Base-by-base conservation (phyloP, 2,113 vertebrate species). In the Plecotus auritus region DNA sequence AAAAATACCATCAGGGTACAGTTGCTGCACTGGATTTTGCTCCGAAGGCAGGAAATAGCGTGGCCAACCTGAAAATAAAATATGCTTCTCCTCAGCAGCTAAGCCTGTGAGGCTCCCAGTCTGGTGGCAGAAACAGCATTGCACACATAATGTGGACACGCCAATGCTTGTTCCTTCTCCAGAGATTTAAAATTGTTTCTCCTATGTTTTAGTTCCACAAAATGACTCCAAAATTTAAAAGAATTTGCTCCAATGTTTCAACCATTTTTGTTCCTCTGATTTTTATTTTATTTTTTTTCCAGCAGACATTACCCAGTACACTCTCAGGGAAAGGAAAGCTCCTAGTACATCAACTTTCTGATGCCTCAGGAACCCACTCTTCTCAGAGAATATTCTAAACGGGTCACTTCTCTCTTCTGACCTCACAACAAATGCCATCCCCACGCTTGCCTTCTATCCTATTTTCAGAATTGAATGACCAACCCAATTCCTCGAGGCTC, bases 41-140 rank as follows among this genome's bases (percentile, higher is more conserved):
- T 95, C 96, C 83, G 85, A 94, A 92, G 94, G 95, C 73, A 95
- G 95, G 90, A 97, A 88, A 78, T n/a, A 74, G 42, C 54, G 72
- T 88, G 95, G 82, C 67, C 72, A 74, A 74, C 77, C 70, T 64
- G 67, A 87, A 76, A 93, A 82, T 20, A 22, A 88, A 94, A 73
- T 74, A 86, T 22, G 35, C 96, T 92, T 95, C 77, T 84, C 40
- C 30, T 78, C 67, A 59, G 56, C 51, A 73, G 91, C 64, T 94
- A 54, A 90, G 86, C 92, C 78, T 78, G 56, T 81, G 69, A 84
- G 81, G 16, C 42, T 66, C 47, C 77, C 45, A 9, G 45, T 13
- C 74, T 42, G 32, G 81, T 67, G 83, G 91, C 30, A 61, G 72
- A 72, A 72, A 84, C 9, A 74, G 76, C 0, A 4, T 3, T 90